Percentiles rank a stretch among this genome's conserved stretches.
Conservation (phyloP, 2,797 vertebrate species). For the Catharus ustulatus region DNA sequence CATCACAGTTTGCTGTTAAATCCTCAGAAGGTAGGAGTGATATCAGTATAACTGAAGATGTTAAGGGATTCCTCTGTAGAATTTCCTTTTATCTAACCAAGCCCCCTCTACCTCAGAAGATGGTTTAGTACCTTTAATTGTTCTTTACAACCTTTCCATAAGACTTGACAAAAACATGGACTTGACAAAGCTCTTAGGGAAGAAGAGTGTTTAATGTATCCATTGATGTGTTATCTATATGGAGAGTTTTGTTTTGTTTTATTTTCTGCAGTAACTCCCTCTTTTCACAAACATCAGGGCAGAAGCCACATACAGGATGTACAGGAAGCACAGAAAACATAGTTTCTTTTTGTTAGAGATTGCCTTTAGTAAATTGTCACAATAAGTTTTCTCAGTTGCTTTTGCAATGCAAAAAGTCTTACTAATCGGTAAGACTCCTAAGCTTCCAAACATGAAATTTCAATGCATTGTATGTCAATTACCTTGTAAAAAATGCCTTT, state of each 20-base stretch:
- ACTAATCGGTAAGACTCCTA: not conserved
- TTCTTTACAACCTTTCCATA: not conserved
- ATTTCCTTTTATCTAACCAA: not conserved
- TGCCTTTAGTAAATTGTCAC: not conserved
- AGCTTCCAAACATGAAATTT: not conserved
- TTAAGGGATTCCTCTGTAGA: not conserved
- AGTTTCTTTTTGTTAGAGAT: not conserved
- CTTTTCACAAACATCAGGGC: not conserved
- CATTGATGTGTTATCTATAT: not conserved
- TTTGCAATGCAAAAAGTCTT: not conserved
- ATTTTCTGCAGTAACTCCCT: not conserved
- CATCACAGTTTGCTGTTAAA: not conserved
- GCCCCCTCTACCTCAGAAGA: not conserved
- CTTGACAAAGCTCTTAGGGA: not conserved
- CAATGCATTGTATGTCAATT: not conserved
- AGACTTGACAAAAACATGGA: not conserved
- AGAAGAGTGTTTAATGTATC: not conserved
- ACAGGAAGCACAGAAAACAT: not conserved
- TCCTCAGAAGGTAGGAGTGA: not conserved
- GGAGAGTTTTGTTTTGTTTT: not conserved
- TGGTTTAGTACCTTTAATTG: not conserved
- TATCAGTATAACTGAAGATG: not conserved
- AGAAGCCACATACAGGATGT: not conserved
- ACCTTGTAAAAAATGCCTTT: not conserved
- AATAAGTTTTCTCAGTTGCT: not conserved